A percentile compares a stretch with the other conserved stretches of the same genome.
Conservation (phyloP, 2,113 vertebrate species). For the Sminthopsis crassicaudata region DNA sequence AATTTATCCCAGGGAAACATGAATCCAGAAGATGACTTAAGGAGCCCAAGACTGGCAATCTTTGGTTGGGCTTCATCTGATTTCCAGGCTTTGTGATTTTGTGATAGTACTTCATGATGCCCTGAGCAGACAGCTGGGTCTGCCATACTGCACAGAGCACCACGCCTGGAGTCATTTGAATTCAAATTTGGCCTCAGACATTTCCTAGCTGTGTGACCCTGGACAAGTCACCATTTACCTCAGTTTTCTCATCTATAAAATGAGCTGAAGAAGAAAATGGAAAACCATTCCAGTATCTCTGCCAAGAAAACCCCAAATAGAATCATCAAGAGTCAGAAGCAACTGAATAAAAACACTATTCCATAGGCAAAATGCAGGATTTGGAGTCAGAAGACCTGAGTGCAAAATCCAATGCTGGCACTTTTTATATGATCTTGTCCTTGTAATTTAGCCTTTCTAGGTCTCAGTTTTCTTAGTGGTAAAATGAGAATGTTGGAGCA, state of each 20-base stretch:
- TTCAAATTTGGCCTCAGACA: not conserved
- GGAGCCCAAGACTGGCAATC: not conserved
- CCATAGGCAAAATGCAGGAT: not conserved
- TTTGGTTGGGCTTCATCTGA: constrained; percentile 2
- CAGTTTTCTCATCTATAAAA: not conserved
- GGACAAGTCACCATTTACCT: not conserved
- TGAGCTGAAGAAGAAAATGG: no score
- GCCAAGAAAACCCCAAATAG: no score
- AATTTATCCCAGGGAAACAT: constrained; percentile 12
- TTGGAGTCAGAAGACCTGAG: not conserved
- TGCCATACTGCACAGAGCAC: not conserved
- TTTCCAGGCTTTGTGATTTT: not conserved
- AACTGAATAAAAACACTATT: no score
- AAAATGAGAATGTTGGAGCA: not conserved
- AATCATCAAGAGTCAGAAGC: no score
- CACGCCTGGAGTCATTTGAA: not conserved
- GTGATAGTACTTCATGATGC: no score
- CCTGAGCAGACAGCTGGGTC: no score
- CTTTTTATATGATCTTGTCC: not conserved
- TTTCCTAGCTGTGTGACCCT: not conserved
- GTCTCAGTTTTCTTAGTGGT: not conserved
- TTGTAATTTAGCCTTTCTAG: not conserved
- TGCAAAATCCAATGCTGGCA: not conserved
- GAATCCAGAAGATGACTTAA: not conserved
- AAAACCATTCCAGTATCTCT: no score